Percentiles rank a stretch among this genome's conserved stretches.
These are phyloP conservation scores for Hoplostethus atlanticus DNA, from an alignment of 2,797 vertebrate species.

Conservation along the genomic window DNA sequence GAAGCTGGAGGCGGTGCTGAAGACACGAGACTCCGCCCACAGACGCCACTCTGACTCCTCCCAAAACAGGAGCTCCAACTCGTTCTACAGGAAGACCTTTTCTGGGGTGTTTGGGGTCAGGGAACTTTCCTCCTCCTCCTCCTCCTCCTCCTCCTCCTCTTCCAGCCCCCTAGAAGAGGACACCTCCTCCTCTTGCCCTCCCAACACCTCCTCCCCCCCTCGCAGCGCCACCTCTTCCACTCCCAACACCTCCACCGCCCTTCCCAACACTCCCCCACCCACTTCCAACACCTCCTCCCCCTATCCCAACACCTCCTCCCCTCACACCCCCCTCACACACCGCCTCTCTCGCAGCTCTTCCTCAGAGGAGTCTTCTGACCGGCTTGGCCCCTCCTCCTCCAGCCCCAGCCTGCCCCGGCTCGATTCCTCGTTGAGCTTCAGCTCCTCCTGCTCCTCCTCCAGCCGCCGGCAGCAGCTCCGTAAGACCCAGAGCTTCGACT, in stretches of 20 bases:
- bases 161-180: slow-evolving; percentile 50
- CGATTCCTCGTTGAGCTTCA: slow-evolving; percentile 29
- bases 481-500: slow-evolving; percentile 93
- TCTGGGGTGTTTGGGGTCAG: slow-evolving; percentile 68
- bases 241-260: no score
- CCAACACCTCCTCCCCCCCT: slow-evolving; percentile 21
- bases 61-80: slow-evolving; percentile 74
- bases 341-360: slow-evolving; percentile 72
- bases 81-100: slow-evolving; percentile 69
- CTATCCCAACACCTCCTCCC: slow-evolving; percentile 42
- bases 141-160: slow-evolving; percentile 38
- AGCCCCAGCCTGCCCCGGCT: slow-evolving; percentile 36
- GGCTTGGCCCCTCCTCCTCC: slow-evolving; percentile 33
- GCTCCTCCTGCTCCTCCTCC: slow-evolving; percentile 30
- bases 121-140: no score
- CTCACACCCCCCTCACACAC: slow-evolving; percentile 54
- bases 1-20: slow-evolving; percentile 88
- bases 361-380: slow-evolving; percentile 71
- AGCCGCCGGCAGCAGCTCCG: slow-evolving; percentile 81
- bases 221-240: no score
- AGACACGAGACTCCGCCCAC: slow-evolving; percentile 66
- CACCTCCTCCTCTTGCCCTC: slow-evolving; percentile 23
- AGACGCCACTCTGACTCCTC: slow-evolving; percentile 69
- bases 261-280: background rate
- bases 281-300: slow-evolving; percentile 11